phyloP scores from a whole-genome alignment of 2,797 vertebrate genomes.

The Hapalemur alaotrensis region DNA sequence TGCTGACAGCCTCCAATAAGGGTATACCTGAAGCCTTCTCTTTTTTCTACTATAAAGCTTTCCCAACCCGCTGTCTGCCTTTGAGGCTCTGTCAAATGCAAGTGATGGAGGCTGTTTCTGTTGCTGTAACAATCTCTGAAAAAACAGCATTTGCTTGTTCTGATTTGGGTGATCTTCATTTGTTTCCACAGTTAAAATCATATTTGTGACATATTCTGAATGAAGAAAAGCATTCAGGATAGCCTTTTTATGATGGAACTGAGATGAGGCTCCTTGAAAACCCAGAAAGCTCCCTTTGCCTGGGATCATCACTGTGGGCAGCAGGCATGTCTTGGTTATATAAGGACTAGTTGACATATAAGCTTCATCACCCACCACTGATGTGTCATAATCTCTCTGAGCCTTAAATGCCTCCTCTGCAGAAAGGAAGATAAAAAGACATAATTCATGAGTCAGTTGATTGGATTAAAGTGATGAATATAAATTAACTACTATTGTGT shows the following conservation, averaged over 20 bases:
- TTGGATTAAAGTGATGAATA: neutral
- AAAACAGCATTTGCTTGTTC: neutral
- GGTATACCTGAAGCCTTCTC: neutral
- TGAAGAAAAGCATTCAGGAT: neutral
- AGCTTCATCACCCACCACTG: neutral
- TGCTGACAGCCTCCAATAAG: neutral
- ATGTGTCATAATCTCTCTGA: neutral
- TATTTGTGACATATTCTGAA: neutral
- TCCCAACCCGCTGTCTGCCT: neutral
- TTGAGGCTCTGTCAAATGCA: neutral
- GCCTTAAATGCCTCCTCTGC: neutral
- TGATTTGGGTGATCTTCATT: neutral
- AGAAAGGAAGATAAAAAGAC: neutral
- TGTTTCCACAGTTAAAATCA: neutral
- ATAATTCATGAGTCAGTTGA: neutral
- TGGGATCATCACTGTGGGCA: neutral
- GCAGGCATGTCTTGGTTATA: neutral
- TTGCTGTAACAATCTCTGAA: neutral
- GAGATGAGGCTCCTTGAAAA: neutral
- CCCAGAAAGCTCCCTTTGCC: neutral
- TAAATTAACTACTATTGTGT: neutral
- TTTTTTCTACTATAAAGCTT: neutral
- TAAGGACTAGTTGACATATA: neutral
- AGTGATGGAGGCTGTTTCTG: neutral
- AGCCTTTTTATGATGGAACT: neutral